Evolutionary conservation across 2,113 vertebrate genomes (phyloP).

Genomic region (rat (Rattus norvegicus)): GRCr8 NC_086021.1:177113001-177113500

Average conservation of each 20-base stretch:
- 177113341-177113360: neutral
- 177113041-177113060: too few relatives aligned
- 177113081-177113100: too few relatives aligned
- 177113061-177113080: too few relatives aligned
- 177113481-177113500: slow-evolving; percentile 89
- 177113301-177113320: accelerated
- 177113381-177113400: neutral
- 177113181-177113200: accelerated
- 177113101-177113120: too few relatives aligned
- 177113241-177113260: accelerated
- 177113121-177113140: too few relatives aligned
- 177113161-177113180: neutral
- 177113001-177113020: neutral
- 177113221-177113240: neutral
- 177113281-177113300: neutral
- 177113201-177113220: neutral
- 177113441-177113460: slow-evolving; percentile 86
- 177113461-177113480: slow-evolving; percentile 90
- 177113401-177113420: accelerated
- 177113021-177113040: neutral
- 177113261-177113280: too few relatives aligned
- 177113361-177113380: accelerated
- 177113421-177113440: neutral
- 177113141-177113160: neutral
- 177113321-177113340: accelerated